Percentiles rank a stretch among this genome's conserved stretches.
Evolutionary conservation across 2,888 invertebrate species (phyloP).

Genomic region (Chouioia cunea): DNA sequence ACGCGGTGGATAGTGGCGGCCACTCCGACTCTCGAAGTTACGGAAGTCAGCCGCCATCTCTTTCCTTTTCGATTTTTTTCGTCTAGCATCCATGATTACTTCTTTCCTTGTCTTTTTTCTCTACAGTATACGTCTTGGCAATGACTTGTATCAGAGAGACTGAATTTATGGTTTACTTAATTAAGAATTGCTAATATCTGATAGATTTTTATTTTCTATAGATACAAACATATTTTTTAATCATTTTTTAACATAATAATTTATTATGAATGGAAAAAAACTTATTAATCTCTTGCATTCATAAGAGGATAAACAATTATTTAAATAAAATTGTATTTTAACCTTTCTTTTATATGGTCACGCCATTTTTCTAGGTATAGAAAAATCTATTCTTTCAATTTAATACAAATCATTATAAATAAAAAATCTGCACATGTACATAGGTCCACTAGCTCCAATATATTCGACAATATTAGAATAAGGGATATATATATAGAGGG

Average conservation of each 20-base stretch:
- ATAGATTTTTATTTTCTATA: not conserved
- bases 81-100: not conserved
- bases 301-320: no score
- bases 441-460: not conserved
- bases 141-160: slow-evolving; percentile 33
- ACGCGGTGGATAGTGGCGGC: slow-evolving; percentile 3
- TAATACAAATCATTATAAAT: no score
- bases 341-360: no score
- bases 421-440: not conserved
- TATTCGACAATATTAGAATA: not conserved
- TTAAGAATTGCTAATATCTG: slow-evolving; percentile 1
- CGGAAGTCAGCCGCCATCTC: slow-evolving; percentile 31
- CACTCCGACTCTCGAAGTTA: slow-evolving; percentile 29
- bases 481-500: not conserved
- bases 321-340: no score
- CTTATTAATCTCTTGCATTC: no score
- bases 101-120: slow-evolving; percentile 2
- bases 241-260: no score
- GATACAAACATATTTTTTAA: no score
- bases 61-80: slow-evolving; percentile 9
- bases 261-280: no score
- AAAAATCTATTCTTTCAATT: no score
- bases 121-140: slow-evolving; percentile 25
- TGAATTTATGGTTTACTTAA: slow-evolving; percentile 40
- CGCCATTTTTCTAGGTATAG: no score